Evolutionary conservation across 2,113 vertebrate genomes (phyloP), one percentile per base, ranked within the genome.

Genomic region (Herpetotheres cachinnans): DNA sequence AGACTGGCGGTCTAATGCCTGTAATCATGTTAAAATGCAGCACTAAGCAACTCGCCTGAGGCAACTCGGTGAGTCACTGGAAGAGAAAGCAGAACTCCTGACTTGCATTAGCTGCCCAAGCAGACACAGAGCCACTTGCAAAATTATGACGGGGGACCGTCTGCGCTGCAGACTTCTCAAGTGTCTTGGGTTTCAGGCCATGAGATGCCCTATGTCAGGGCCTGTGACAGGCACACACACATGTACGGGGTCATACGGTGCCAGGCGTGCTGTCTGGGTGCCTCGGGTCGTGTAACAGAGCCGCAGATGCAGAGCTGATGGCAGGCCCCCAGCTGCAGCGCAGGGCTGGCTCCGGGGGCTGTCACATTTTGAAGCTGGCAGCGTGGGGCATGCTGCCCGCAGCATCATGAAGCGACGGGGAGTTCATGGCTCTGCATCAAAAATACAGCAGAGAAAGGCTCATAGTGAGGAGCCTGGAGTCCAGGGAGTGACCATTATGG

Each of bases 21-120:
- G 69, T 90, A 91, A 96, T 95, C 93, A 89, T 20, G 89, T 95
- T 94, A 91, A 96, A 97, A 95, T 13, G 1, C 77, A 96, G 91
- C 93, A 27, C 78, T 77, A 47, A 93, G 94, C 93, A 85, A 54
- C 94, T 87, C 18, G 95, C 94, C 86, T 6, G 4, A 76, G 94
- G 95, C 94, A 38, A 82, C 85, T 59, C 9, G 0, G 86, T 96
- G 94, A 97, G 81, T 97, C 95, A 97, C 25, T 42, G 82, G 61
- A 14, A 62, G 96, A 90, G 97, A 97, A 96, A 97, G 94, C 89
- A 94, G 66, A 92, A 54, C 61, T 73, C 27, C 52, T 59, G 83
- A 25, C 89, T 93, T 4, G 81, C 73, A 66, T 80, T 72, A 94
- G 69, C 93, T 86, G 85, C 95, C 88, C 54, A 0, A 34, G 79